Evolutionary conservation across 2,888 invertebrate species (phyloP).

Genomic region (Loripinus fragilis): DNA sequence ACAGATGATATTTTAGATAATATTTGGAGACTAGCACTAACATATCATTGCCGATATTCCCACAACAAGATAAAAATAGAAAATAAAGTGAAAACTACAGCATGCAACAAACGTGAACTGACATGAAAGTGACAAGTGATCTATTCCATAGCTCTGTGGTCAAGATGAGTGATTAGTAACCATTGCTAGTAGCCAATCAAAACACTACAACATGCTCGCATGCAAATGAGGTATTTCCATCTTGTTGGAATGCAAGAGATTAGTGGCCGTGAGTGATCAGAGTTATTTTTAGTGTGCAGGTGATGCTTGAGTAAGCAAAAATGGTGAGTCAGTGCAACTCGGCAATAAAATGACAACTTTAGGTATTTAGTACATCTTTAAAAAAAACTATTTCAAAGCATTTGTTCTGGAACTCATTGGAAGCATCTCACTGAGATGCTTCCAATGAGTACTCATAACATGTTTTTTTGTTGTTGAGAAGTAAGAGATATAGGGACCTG

Average conservation of each 20-base stretch:
- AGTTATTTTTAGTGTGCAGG: neutral
- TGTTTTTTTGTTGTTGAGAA: too few relatives aligned
- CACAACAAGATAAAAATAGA: neutral
- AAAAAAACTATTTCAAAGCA: too few relatives aligned
- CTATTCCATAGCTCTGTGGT: neutral
- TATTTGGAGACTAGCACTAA: too few relatives aligned
- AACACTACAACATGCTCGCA: slow-evolving; percentile 11
- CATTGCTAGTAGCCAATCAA: neutral
- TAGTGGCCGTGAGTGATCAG: neutral
- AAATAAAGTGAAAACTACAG: neutral
- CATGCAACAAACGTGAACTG: slow-evolving; percentile 17
- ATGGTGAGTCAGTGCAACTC: neutral
- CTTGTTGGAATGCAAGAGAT: neutral
- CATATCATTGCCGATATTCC: neutral
- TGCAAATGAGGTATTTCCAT: neutral
- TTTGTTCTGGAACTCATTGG: too few relatives aligned
- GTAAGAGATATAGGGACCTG: too few relatives aligned
- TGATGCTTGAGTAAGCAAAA: neutral
- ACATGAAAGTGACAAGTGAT: slow-evolving; percentile 3
- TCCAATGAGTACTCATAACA: too few relatives aligned
- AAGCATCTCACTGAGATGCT: too few relatives aligned
- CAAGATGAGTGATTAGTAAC: slow-evolving; percentile 1
- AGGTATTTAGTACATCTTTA: too few relatives aligned
- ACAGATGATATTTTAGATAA: too few relatives aligned
- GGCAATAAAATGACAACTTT: too few relatives aligned